phyloP scores from a whole-genome alignment of 2,797 vertebrate species.

The Sebastes taczanowskii region DNA sequence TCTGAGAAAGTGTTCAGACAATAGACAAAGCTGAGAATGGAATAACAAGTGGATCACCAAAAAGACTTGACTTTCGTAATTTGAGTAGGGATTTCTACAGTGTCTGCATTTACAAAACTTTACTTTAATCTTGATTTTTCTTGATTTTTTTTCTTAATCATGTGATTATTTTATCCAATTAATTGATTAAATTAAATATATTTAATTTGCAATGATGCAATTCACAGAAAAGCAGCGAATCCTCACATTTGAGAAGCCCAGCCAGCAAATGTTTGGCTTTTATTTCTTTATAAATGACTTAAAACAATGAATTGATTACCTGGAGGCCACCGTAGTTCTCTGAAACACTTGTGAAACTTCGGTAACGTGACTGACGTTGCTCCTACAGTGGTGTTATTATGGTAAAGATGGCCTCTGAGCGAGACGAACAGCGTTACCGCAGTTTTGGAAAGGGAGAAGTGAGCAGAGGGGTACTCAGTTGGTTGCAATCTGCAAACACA shows the following conservation, averaged over 20 bases:
- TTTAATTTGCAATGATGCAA: not conserved
- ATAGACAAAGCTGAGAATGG: slow-evolving; percentile 13
- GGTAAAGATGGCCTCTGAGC: fast-evolving
- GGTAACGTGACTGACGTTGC: too few relatives aligned
- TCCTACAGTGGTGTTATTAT: too few relatives aligned
- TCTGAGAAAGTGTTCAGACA: slow-evolving; percentile 15
- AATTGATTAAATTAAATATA: not conserved
- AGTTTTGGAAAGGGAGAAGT: too few relatives aligned
- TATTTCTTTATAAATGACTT: not conserved
- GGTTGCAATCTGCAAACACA: too few relatives aligned
- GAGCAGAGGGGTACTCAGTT: too few relatives aligned
- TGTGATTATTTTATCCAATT: not conserved
- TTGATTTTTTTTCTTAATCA: not conserved
- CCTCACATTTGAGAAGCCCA: not conserved
- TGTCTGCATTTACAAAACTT: not conserved
- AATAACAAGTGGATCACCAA: not conserved
- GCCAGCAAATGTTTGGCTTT: not conserved
- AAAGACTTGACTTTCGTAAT: not conserved
- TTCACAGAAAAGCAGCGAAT: not conserved
- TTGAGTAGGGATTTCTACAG: not conserved
- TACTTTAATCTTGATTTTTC: not conserved
- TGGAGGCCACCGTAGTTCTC: too few relatives aligned
- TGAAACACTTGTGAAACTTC: too few relatives aligned
- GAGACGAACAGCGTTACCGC: fast-evolving
- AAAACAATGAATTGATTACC: not conserved